Conservation (phyloP, 2,888 invertebrate genomes). For the Glyphotaelius pellucidus region DNA sequence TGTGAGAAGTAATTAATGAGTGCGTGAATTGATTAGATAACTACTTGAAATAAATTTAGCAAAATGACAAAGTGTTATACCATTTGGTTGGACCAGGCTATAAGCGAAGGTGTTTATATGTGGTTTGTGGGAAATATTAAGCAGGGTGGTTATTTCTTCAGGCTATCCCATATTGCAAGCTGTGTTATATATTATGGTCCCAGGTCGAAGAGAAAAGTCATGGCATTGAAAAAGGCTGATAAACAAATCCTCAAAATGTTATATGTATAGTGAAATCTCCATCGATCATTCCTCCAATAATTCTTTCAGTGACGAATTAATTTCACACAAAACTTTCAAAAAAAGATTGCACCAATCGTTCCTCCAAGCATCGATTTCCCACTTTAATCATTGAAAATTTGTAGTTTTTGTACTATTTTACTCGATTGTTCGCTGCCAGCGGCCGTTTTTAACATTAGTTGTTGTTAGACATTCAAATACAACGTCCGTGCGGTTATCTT, state of each 20-base stretch:
- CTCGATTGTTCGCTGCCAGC: no score
- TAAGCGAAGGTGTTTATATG: conserved; percentile 53
- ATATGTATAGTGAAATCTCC: neutral
- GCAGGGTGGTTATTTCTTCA: conserved; percentile 53
- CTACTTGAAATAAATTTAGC: conserved; percentile 53
- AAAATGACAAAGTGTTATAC: conserved; percentile 43
- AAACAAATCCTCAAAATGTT: neutral
- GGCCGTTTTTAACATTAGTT: no score
- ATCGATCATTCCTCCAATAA: no score
- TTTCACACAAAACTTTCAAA: no score
- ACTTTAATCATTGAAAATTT: no score
- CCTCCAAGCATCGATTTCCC: no score
- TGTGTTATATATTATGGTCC: neutral
- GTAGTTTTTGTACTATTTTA: no score
- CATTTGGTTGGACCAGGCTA: conserved; percentile 29
- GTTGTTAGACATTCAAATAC: no score
- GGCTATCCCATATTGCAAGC: conserved; percentile 55
- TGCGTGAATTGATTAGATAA: neutral
- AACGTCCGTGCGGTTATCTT: no score
- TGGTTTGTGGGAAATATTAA: conserved; percentile 44
- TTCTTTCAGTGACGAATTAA: no score
- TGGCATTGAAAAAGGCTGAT: neutral
- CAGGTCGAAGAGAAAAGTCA: neutral
- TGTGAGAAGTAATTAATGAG: neutral
- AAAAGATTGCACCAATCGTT: no score